phyloP scores from a whole-genome alignment of 1,140 invertebrate species.

The Fopius arisanus region DNA sequence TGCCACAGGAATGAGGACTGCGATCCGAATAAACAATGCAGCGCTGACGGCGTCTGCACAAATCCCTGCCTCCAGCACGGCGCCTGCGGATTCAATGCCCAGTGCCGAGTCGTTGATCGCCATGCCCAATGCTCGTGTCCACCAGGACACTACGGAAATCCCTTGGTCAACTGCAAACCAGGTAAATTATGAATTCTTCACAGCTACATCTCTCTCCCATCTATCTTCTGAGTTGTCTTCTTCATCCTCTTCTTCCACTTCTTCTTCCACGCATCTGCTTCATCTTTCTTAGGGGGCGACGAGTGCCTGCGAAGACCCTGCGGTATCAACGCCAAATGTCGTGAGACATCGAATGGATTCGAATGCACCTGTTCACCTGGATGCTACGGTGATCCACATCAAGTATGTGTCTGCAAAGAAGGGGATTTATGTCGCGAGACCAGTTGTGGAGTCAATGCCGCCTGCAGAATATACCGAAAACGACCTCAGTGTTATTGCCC shows the following conservation, averaged over 20 bases:
- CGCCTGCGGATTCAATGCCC: conserved; percentile 84
- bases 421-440: conserved; percentile 74
- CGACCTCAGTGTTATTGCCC: conserved; percentile 86
- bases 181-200: conserved; percentile 50
- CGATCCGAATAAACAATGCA: conserved; percentile 78
- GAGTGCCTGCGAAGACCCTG: conserved; percentile 83
- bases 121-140: conserved; percentile 84
- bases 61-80: conserved; percentile 82
- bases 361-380: conserved; percentile 81
- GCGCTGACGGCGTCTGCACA: conserved; percentile 75
- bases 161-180: conserved; percentile 77
- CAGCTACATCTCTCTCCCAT: background rate
- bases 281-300: conserved; percentile 52
- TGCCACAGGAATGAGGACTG: conserved; percentile 83
- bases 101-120: conserved; percentile 81
- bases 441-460: conserved; percentile 82
- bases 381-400: conserved; percentile 82
- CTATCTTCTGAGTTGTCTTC: background rate
- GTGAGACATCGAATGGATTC: conserved; percentile 73
- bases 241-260: background rate
- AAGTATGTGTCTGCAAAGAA: conserved; percentile 78
- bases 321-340: conserved; percentile 83
- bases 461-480: conserved; percentile 74
- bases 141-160: conserved; percentile 84
- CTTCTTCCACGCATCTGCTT: background rate